Base-by-base conservation (phyloP, 1,140 invertebrate genomes). In the Drosophila littoralis region DNA sequence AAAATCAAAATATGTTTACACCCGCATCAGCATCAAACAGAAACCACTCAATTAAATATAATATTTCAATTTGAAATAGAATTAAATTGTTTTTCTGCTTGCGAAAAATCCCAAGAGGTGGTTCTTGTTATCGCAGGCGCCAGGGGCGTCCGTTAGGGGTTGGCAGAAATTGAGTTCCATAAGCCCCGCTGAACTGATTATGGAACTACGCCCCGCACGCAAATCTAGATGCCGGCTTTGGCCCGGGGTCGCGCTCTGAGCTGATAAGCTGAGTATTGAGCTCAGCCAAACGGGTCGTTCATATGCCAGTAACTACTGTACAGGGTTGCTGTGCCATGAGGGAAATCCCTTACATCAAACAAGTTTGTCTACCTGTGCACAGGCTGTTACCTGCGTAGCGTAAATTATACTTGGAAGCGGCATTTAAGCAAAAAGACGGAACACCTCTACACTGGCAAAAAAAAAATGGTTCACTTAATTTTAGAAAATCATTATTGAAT, bases 241-340 rank as follows among this genome's bases (percentile, higher is more conserved):
- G 15, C 55, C 38, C 7, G 40, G 12, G 55, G 28, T 60, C 55
- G 33, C 36, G 15, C n/a, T 42, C 32, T 38, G n/a, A 9, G 40
- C 15, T 13, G 67, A 69, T 69, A 63, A 69, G 50, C 38, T 12
- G 6, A n/a, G 35, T 15, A 42, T 42, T 6, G 22, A 60, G 55
- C 43, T 15, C 43, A 33, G 15, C 6, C 43, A 22, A 35, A 6
- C 66, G 15, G 38, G 15, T 63, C 48, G 8, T 7, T 10, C 10
- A 32, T 10, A 42, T n/a, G 13, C 13, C 22, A 13, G 28, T 32
- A 6, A 3, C 28, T 33, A 33, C 12, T 32, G 12, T 72, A 38
- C 61, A 72, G 69, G 50, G 40, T 13, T 5, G 22, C 0, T 28
- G 22, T 8, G 4, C 7, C 9, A 4, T 1, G 22, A 38, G 5